phyloP scores from a whole-genome alignment of 2,888 invertebrate genomes.

The Pseudolycoriella hygida region DNA sequence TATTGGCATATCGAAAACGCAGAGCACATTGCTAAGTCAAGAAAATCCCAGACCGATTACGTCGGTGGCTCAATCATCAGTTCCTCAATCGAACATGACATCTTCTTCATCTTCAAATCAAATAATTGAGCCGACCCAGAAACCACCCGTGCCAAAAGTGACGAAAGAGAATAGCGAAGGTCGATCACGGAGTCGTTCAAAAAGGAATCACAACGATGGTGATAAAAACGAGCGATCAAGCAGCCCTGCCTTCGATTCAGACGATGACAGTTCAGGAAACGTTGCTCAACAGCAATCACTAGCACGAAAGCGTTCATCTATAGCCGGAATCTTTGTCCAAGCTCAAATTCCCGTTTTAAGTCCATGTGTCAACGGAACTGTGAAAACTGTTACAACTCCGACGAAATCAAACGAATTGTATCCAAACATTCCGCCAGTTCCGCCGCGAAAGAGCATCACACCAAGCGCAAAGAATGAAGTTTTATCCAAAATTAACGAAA shows the following conservation, averaged over 20 bases:
- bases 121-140: constrained; percentile 13
- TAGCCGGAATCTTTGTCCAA: constrained; percentile 25
- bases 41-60: constrained; percentile 41
- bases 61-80: constrained; percentile 12
- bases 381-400: constrained; percentile 18
- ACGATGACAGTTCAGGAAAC: constrained; percentile 65
- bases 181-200: constrained; percentile 19
- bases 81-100: constrained; percentile 13
- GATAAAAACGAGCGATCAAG: constrained; percentile 73
- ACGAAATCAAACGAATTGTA: constrained; percentile 18
- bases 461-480: constrained; percentile 25
- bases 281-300: constrained; percentile 25
- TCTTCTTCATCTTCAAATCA: constrained; percentile 18
- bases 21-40: constrained; percentile 47
- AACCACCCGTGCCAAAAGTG: constrained; percentile 12
- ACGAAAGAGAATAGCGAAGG: constrained; percentile 29
- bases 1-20: constrained; percentile 64
- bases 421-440: constrained; percentile 9
- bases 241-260: constrained; percentile 87
- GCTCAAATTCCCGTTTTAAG: constrained; percentile 12
- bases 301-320: constrained; percentile 26
- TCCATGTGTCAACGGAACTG: neutral
- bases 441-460: constrained; percentile 18
- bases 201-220: constrained; percentile 27
- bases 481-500: constrained; percentile 45